These are phyloP conservation scores for Orientallactaga bullata DNA, from an alignment of 2,113 vertebrate genomes.

Conservation along the genomic window DNA sequence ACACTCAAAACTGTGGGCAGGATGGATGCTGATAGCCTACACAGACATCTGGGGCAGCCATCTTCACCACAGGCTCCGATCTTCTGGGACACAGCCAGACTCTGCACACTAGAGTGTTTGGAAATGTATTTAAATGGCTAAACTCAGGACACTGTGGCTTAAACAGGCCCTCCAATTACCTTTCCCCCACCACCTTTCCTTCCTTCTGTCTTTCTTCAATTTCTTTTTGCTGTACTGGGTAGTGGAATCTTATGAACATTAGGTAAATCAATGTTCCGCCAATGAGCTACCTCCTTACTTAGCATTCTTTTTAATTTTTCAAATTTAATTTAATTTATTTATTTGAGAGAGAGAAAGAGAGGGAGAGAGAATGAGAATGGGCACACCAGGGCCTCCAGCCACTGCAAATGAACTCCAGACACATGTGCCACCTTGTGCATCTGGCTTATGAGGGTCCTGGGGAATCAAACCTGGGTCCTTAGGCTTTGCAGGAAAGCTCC, in stretches of 20 bases:
- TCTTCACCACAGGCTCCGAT: background rate
- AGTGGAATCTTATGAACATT: background rate
- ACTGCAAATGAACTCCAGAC: too few relatives aligned
- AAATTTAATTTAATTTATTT: too few relatives aligned
- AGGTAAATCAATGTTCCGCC: background rate
- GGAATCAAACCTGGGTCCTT: too few relatives aligned
- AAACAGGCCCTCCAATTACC: background rate
- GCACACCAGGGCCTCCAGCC: too few relatives aligned
- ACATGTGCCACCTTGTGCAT: too few relatives aligned
- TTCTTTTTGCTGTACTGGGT: background rate
- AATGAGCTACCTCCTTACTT: background rate
- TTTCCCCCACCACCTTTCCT: background rate
- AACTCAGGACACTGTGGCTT: background rate
- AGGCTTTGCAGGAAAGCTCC: too few relatives aligned
- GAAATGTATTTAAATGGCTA: background rate
- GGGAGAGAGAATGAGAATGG: too few relatives aligned
- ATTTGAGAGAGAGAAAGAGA: too few relatives aligned
- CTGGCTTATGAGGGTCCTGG: too few relatives aligned
- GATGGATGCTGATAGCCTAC: rapidly evolving
- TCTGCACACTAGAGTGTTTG: background rate
- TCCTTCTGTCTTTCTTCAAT: background rate
- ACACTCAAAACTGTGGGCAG: background rate
- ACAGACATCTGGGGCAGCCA: background rate
- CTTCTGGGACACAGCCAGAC: background rate
- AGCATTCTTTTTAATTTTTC: background rate